Evolutionary conservation across 23 tunicate genomes (phyloP), one percentile per base, ranked within the genome.

Genomic region (Pegea sp.): DNA sequence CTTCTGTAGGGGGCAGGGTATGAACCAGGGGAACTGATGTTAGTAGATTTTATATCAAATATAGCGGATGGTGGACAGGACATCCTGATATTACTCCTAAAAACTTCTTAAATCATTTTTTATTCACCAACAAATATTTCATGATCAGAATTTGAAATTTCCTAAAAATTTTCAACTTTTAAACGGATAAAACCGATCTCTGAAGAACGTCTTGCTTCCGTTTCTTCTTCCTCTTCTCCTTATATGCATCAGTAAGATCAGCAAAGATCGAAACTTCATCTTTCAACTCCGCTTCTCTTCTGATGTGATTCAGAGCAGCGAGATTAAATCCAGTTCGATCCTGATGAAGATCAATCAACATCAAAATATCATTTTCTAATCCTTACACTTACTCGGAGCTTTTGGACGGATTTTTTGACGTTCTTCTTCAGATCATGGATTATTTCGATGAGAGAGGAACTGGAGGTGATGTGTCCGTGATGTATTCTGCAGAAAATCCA

Each of bases 311-410:
- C 24, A 84, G 59, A 23, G 80, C 80, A 7, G 95, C 86, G 5
- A 58, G 43, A 53, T 84, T 84, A 53, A 73, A 84, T 24, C 95
- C 95, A 49, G 73, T 84, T 0, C 68, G 54, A 53, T 73, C 84
- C 88, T 76, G 23, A 22, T 33, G 23, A 7, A 38, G 11, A 38
- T 38, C 16, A 38, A 38, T 8, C 16, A 16, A 38, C n/a, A n/a
- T n/a, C n/a, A n/a, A n/a, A n/a, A n/a, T n/a, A n/a, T n/a, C n/a
- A n/a, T n/a, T n/a, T n/a, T n/a, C n/a, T n/a, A n/a, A n/a, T n/a
- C n/a, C n/a, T n/a, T n/a, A 42, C n/a, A 55, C 61, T 72, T 26
- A 74, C 84, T 60, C 59, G 55, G 20, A 80, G 44, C 61, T 65
- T 22, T 22, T 58, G 43, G 31, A 80, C 69, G 54, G 61, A 57